Evolutionary conservation across 1,140 invertebrate genomes (phyloP).

Genomic region (Drosophila busckii): DNA sequence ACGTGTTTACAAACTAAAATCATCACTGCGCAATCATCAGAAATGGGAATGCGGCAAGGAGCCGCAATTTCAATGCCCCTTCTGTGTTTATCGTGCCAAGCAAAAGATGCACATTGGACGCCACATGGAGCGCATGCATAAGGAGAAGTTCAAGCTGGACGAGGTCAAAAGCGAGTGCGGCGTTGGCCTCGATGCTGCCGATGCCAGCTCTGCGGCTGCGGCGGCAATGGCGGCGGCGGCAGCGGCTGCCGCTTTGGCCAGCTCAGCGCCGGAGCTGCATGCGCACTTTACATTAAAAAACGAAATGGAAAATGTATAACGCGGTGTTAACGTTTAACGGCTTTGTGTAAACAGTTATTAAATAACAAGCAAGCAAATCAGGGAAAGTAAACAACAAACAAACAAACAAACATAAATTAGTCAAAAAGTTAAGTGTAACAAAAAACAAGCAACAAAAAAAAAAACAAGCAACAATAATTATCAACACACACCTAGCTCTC

Average conservation of each 20-base stretch:
- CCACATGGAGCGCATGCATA: constrained; percentile 92
- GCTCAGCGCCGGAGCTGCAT: constrained; percentile 56
- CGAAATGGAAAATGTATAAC: constrained; percentile 13
- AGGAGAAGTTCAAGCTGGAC: constrained; percentile 82
- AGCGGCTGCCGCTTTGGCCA: constrained; percentile 48
- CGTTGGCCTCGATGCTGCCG: too few species aligned
- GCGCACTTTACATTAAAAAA: constrained; percentile 63
- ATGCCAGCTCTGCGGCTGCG: constrained; percentile 38
- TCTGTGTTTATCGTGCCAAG: constrained; percentile 89
- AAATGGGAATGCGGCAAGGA: constrained; percentile 93
- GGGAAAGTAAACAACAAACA: constrained; percentile 22
- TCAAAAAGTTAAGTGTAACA: background rate
- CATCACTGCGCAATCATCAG: constrained; percentile 90
- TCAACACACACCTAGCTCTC: constrained; percentile 65
- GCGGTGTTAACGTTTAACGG: constrained; percentile 46
- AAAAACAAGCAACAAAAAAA: constrained; percentile 7
- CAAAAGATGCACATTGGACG: constrained; percentile 92
- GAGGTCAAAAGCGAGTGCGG: constrained; percentile 73
- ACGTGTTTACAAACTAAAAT: constrained; percentile 90
- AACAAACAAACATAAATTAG: constrained; percentile 19
- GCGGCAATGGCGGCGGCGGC: constrained; percentile 37
- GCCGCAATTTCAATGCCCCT: constrained; percentile 89
- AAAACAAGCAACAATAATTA: constrained; percentile 7
- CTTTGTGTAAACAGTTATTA: constrained; percentile 46
- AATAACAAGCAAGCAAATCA: constrained; percentile 25